Evolutionary conservation across 1,140 invertebrate genomes (phyloP).

Genomic region (Drosophila tani): DNA sequence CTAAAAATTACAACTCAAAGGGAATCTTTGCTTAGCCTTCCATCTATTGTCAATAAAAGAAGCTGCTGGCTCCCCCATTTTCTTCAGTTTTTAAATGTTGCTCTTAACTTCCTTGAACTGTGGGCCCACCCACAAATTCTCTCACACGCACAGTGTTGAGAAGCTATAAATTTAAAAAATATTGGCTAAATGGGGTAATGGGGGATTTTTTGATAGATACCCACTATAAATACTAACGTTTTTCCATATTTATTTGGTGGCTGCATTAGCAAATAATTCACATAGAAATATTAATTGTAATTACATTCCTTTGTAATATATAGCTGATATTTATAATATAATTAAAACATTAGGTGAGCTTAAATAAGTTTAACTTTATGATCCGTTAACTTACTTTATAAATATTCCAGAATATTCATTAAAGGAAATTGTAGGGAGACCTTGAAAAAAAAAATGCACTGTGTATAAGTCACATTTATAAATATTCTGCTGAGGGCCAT

Average conservation of each 20-base stretch:
- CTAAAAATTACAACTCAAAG: conserved; percentile 70
- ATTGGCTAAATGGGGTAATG: neutral
- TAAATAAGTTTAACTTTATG: too few relatives aligned
- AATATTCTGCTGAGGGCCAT: too few relatives aligned
- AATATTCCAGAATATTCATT: too few relatives aligned
- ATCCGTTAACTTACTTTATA: too few relatives aligned
- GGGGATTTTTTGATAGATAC: neutral
- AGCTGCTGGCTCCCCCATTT: conserved; percentile 35
- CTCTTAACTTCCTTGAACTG: conserved; percentile 49
- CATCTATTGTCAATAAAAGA: conserved; percentile 71
- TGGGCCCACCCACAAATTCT: conserved; percentile 65
- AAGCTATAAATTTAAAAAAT: neutral
- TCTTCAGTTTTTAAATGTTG: conserved; percentile 33
- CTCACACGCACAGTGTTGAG: conserved; percentile 35
- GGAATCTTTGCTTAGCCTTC: conserved; percentile 50
- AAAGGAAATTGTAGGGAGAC: too few relatives aligned
- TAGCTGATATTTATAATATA: too few relatives aligned
- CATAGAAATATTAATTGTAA: too few relatives aligned
- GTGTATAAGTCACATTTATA: too few relatives aligned
- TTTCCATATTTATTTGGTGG: too few relatives aligned
- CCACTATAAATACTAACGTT: neutral
- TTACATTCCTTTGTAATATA: too few relatives aligned
- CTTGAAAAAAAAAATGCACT: too few relatives aligned
- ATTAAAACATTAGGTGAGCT: too few relatives aligned
- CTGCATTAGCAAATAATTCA: neutral